Percentiles rank a stretch among this genome's conserved stretches.
phyloP scores from a whole-genome alignment of 2,113 vertebrate species.

The Patagioenas fasciata region DNA sequence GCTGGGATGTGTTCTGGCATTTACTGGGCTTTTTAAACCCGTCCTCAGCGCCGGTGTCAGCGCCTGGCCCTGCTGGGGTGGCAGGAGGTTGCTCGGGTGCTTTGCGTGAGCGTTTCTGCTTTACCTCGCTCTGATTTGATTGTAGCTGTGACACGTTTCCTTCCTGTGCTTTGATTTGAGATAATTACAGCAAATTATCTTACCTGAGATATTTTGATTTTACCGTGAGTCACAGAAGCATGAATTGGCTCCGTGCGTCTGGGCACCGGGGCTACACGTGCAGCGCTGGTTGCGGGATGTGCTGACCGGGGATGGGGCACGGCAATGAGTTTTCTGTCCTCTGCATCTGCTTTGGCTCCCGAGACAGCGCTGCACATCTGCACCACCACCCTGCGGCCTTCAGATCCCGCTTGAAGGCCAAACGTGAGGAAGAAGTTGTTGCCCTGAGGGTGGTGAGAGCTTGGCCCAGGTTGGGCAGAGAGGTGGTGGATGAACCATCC shows the following conservation, averaged over 20 bases:
- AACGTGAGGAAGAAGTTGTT: too few species aligned
- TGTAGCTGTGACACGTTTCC: background rate
- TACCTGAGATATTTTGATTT: background rate
- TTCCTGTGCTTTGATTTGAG: background rate
- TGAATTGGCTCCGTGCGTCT: rapidly evolving
- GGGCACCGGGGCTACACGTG: background rate
- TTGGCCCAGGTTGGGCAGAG: too few species aligned
- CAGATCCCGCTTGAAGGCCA: background rate
- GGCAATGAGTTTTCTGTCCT: background rate
- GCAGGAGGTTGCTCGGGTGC: background rate
- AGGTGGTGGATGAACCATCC: too few species aligned
- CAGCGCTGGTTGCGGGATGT: rapidly evolving
- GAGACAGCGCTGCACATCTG: rapidly evolving
- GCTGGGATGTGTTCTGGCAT: background rate
- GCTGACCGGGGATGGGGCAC: background rate
- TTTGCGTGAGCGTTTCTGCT: background rate
- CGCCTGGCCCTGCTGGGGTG: too few species aligned
- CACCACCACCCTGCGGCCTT: rapidly evolving
- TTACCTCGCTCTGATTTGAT: background rate
- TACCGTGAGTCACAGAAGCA: background rate
- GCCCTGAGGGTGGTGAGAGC: too few species aligned
- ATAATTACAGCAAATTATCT: background rate
- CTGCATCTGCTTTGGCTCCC: background rate
- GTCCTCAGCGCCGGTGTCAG: rapidly evolving
- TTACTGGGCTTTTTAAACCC: rapidly evolving